Evolutionary conservation across 2,797 vertebrate genomes (phyloP), one percentile per base, ranked within the genome.

Genomic region (Merluccius polli): DNA sequence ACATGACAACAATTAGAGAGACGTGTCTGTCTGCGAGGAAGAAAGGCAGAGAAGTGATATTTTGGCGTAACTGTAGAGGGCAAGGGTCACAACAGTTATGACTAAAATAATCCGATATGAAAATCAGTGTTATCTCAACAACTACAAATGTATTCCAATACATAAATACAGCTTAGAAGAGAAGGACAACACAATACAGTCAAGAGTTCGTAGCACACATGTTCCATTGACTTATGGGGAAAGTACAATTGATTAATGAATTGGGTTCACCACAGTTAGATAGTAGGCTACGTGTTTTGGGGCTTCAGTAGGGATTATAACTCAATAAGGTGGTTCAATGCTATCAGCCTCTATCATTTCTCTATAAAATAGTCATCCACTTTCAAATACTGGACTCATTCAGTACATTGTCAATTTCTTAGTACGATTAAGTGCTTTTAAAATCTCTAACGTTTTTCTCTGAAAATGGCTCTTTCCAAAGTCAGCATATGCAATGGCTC

Each of bases 381-480:
- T 77, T 85, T 75, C 52, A 86, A 84, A 82, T 67, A 78, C 76
- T 85, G 73, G 59, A 18, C 71, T 73, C 79, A 70, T 82, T 77
- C 73, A 75, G 78, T 82, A 16, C 70, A 70, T 79, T 73, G 82
- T 79, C 80, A 85, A 84, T 84, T 84, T 10, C 78, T 79, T 79
- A 80, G 75, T 84, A 88, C 87, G 88, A 80, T 73, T 85, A 88
- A 89, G 89, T 92, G 86, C 87, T 92, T n/a, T 76, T 77, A 44
- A 27, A 65, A 65, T 27, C 52, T 59, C 79, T 70, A 27, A 15
- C 36, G 63, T 71, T 72, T 80, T 86, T 88, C 80, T 84, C 81
- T 84, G 74, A 89, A 90, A 89, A 91, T 91, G 91, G 89, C 88
- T 92, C 87, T 92, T 88, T 92, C 92, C 90, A 90, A 83, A 91